phyloP scores from a whole-genome alignment of 2,113 vertebrate species.

The Cavia aperea region DNA sequence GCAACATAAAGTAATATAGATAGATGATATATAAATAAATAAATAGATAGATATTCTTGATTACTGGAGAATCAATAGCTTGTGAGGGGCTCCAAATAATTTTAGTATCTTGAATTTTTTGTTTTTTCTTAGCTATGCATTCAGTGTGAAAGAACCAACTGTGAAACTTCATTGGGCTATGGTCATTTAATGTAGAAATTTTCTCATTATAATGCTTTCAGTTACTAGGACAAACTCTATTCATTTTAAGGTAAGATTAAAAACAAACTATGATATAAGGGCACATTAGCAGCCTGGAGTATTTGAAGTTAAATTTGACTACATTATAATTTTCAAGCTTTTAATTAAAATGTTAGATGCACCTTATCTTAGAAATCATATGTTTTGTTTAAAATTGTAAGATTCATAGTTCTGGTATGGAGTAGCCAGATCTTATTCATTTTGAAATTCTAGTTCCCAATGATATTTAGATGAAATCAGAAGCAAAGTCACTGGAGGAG shows the following conservation, averaged over 20 bases:
- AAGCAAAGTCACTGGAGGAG: not conserved
- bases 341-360: not conserved
- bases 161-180: not conserved
- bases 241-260: not conserved
- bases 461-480: constrained; percentile 35
- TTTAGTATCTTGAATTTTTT: not conserved
- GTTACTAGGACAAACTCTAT: not conserved
- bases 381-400: constrained; percentile 37
- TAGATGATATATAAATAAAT: not conserved
- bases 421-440: not conserved
- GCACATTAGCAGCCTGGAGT: not conserved
- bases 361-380: constrained; percentile 11
- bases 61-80: not conserved
- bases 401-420: not conserved
- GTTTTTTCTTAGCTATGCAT: not conserved
- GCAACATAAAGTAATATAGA: not conserved
- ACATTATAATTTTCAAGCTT: not conserved
- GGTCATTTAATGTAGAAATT: not conserved
- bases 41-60: not conserved
- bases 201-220: not conserved
- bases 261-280: not conserved
- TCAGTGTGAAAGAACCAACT: not conserved
- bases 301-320: constrained; percentile 20
- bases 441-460: constrained; percentile 4
- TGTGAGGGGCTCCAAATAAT: not conserved